Base-by-base conservation (phyloP, 92 coral and sea anemone species). In the Zoanthus solanderi region DNA sequence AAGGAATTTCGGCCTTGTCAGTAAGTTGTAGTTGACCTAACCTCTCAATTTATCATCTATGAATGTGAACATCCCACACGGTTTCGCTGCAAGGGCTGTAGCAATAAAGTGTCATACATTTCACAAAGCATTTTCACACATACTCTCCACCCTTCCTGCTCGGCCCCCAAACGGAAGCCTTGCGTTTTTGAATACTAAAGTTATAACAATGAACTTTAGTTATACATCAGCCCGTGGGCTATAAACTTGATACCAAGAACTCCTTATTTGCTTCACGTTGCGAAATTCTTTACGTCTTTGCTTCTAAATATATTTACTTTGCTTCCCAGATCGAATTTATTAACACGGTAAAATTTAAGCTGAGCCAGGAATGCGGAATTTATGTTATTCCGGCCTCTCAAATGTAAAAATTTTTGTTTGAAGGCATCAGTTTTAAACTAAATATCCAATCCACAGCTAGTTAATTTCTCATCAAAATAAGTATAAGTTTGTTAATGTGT, bases 351-450 rank as follows among this genome's bases (percentile, higher is more conserved):
- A 30, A 28, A 7, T 16, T 67, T 67, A 4, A 1, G 30, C 44
- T 2, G 14, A 2, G 47, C 17, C 16, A 69, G 85, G 85, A 81
- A 81, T 81, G 85, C 85, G 75, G 85, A 29, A 45, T 65, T 17
- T 56, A 28, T 14, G 45, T 11, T 57, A 65, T 63, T 66, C 48
- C 47, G 47, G 65, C 68, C 12, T 53, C 17, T 1, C 52, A 42
- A 57, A 34, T 30, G 9, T 16, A 48, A 15, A 11, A 14, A 46
- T 23, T 29, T 37, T 47, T 65, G 63, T 34, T 28, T 63, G 11
- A 45, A 63, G 17, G 31, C 48, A 32, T 31, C 46, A 79, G 34
- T 75, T 15, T 7, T 9, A 7, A 45, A 45, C 58, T 44, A 50
- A 75, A 12, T 11, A 7, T 12, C 42, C 6, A 10, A 15, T 44